phyloP scores from a whole-genome alignment of 2,797 vertebrate genomes.

The Enteromius viviparus region DNA sequence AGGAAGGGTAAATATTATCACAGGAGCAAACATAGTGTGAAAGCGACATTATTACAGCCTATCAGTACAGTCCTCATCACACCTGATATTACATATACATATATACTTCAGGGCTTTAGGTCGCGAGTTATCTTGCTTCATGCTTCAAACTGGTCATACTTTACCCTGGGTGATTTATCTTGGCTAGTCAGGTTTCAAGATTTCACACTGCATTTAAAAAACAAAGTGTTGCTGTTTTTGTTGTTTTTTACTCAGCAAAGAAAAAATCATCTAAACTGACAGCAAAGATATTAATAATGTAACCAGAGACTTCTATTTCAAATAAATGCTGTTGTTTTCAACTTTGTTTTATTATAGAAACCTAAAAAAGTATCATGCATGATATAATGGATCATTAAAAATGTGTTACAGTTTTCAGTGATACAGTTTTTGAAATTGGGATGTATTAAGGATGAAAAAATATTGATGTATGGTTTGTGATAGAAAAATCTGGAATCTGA shows the following conservation, averaged over 20 bases:
- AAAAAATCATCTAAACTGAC: neutral
- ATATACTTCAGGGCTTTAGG: neutral
- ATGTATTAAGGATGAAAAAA: too few species aligned
- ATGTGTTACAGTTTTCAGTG: too few species aligned
- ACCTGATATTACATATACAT: neutral
- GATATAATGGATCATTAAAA: too few species aligned
- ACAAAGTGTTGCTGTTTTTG: neutral
- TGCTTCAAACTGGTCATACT: constrained; percentile 9
- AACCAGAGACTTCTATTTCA: neutral
- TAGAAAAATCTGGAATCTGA: too few species aligned
- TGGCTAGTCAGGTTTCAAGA: neutral
- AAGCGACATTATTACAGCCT: constrained; percentile 10
- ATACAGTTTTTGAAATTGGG: too few species aligned
- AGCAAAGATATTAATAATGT: neutral
- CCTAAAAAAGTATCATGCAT: neutral
- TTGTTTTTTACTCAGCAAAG: neutral
- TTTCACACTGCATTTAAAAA: constrained; percentile 6
- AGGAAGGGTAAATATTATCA: constrained; percentile 32
- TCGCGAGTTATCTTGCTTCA: constrained; percentile 7
- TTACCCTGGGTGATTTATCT: neutral
- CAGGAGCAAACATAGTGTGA: neutral
- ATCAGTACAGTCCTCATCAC: neutral
- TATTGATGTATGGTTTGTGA: too few species aligned
- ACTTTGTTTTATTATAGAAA: neutral
- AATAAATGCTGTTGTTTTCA: neutral